Conservation (phyloP, 2,797 vertebrate species). For the Chromobotia macracanthus region DNA sequence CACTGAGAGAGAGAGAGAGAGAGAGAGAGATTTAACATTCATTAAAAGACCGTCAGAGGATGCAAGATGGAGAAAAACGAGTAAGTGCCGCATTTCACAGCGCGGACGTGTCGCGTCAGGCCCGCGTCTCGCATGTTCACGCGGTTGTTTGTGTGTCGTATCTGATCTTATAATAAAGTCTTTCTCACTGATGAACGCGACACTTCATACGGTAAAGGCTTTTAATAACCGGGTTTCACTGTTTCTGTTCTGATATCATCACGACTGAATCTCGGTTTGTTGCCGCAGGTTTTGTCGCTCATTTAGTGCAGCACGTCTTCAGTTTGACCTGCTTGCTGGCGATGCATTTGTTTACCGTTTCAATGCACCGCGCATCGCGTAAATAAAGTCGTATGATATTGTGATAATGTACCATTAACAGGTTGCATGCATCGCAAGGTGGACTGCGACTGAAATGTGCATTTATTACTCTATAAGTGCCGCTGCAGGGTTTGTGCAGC, state of each 20-base stretch:
- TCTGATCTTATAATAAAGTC: too few species aligned
- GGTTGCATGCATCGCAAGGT: neutral
- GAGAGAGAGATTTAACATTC: conserved; percentile 82
- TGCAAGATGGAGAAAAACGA: conserved; percentile 86
- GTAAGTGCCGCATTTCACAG: conserved; percentile 72
- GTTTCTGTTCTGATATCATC: too few species aligned
- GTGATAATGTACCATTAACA: neutral
- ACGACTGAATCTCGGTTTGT: neutral
- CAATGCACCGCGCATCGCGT: neutral
- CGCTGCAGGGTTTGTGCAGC: neutral
- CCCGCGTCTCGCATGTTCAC: neutral
- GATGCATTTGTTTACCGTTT: conserved; percentile 26
- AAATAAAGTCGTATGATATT: neutral
- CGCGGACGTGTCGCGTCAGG: neutral
- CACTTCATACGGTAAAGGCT: conserved; percentile 14
- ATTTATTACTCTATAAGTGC: neutral
- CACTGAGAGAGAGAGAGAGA: conserved; percentile 85
- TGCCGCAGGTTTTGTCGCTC: neutral
- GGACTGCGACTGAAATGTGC: neutral
- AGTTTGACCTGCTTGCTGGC: neutral
- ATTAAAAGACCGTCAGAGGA: conserved; percentile 74
- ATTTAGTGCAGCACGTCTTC: neutral
- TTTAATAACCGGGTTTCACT: too few species aligned
- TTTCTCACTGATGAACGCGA: too few species aligned
- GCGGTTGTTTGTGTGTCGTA: conserved; percentile 44